Percentiles rank a stretch among this genome's conserved stretches.
Evolutionary conservation across 2,888 invertebrate species (phyloP).

Genomic region (Rhyacophila evoluta): DNA sequence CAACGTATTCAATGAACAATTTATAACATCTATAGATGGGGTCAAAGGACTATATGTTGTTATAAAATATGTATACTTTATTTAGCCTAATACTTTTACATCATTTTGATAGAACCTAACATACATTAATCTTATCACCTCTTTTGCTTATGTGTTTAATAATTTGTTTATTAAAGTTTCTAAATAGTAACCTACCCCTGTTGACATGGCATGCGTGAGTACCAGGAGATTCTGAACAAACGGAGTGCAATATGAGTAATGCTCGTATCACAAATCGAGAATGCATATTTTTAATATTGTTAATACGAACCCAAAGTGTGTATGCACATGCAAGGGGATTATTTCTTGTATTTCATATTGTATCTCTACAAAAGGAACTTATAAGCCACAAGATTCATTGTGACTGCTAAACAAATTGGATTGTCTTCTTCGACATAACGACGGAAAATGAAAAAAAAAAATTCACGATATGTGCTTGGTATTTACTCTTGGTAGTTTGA

Average conservation of each 20-base stretch:
- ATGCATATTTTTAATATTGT: conserved; percentile 15
- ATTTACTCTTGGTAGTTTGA: background rate
- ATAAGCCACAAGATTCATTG: background rate
- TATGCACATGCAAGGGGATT: background rate
- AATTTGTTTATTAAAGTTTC: too few relatives aligned
- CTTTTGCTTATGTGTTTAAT: too few relatives aligned
- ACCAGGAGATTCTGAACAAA: background rate
- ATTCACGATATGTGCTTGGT: background rate
- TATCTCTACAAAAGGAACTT: background rate
- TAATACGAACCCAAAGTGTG: background rate
- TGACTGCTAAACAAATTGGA: background rate
- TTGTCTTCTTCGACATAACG: background rate
- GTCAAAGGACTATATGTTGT: too few relatives aligned
- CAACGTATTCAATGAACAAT: too few relatives aligned
- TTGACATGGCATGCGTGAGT: background rate
- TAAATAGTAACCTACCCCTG: background rate
- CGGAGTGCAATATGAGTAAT: conserved; percentile 16
- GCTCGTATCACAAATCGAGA: conserved; percentile 14
- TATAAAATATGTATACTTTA: too few relatives aligned
- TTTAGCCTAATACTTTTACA: too few relatives aligned
- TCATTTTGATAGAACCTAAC: too few relatives aligned
- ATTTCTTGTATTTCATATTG: background rate
- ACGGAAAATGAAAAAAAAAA: too few relatives aligned
- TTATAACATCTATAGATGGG: too few relatives aligned
- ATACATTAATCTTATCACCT: too few relatives aligned